Base-by-base conservation (phyloP, 2,113 vertebrate species). In the Notothenia coriiceps region DNA sequence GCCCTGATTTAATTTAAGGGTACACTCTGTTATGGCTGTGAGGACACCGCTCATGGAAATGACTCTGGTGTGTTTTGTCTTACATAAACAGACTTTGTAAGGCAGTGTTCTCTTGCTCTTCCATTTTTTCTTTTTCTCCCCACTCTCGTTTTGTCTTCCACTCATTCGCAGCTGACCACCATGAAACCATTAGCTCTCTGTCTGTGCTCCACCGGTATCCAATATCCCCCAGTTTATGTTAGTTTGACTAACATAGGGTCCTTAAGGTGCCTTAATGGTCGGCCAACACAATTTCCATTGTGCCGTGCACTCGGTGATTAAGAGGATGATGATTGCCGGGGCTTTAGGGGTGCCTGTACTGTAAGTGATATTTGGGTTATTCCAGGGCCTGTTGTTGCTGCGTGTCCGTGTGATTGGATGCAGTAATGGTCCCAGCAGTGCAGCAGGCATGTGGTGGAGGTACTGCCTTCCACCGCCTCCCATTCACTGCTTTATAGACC, bases 361-460 rank as follows among this genome's bases (percentile, higher is more conserved):
- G 79, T 85, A 89, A 91, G 82, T 66, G 88, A 89, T 94, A 91
- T 95, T 94, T 94, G 92, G 90, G 90, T 93, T 93, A 84, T 77
- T 82, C 85, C 40, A 20, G 40, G 82, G 87, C 57, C 62, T 85
- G 84, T 91, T 82, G 83, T 83, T 80, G 77, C 83, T 77, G 22
- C 61, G 56, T 83, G 81, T 83, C 70, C 70, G 64, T 80, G 68
- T 76, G 78, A 84, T 74, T 83, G 83, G 83, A 86, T 74, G 65
- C 68, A 47, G 84, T 90, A 89, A 90, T 89, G 88, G 89, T 88
- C 92, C 85, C 79, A 83, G 83, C 77, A 86, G 89, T 78, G 89
- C 82, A 80, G 56, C 83, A 89, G 61, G 66, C 81, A 84, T 83
- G 62, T 79, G 86, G 76, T 57, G 17, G 75, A 67, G 80, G 69